Conservation (phyloP, 2,113 vertebrate genomes). For the Oxyruncus cristatus region DNA sequence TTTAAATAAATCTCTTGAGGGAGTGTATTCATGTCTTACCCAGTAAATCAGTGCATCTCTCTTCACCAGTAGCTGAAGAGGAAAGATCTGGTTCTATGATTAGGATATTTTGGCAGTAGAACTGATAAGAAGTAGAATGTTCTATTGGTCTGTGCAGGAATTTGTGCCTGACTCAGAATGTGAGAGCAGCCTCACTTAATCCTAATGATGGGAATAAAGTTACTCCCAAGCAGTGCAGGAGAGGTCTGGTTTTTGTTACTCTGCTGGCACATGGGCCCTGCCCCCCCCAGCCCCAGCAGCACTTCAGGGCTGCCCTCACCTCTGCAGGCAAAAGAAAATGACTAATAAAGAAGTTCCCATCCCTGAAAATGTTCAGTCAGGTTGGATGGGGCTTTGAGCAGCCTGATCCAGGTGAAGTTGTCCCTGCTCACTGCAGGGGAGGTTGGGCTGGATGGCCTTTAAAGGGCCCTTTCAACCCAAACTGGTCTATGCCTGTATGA, state of each 20-base stretch:
- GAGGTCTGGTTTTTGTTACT: neutral
- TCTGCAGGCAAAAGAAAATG: neutral
- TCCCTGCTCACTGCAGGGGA: neutral
- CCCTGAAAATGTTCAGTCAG: neutral
- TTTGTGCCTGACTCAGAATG: neutral
- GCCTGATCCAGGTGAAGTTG: neutral
- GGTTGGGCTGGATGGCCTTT: neutral
- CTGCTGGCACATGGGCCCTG: neutral
- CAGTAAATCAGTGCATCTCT: neutral
- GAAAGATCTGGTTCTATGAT: neutral
- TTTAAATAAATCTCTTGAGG: neutral
- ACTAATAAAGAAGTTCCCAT: neutral
- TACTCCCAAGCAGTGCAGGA: neutral
- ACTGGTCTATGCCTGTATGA: accelerated
- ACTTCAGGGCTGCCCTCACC: neutral
- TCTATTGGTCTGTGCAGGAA: neutral
- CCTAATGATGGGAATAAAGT: neutral
- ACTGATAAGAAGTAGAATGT: neutral
- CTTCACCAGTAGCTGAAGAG: neutral
- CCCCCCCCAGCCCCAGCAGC: neutral
- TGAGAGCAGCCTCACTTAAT: neutral
- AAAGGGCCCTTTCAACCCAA: neutral
- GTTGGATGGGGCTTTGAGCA: neutral
- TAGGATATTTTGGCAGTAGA: neutral
- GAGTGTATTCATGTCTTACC: neutral